phyloP scores from a whole-genome alignment of 2,888 invertebrate species.

The Magallana nippona region DNA sequence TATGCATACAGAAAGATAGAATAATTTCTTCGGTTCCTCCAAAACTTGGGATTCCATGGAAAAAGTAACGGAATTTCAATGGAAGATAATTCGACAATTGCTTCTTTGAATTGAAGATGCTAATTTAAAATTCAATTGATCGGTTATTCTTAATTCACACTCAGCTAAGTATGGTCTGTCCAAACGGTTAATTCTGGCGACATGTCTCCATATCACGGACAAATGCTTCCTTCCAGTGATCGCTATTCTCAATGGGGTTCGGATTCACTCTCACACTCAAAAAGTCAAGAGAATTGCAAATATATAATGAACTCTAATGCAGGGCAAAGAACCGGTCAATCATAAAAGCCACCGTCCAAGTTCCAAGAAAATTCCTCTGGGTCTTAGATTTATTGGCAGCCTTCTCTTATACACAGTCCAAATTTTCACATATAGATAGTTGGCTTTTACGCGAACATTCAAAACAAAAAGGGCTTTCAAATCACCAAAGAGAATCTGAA shows the following conservation, averaged over 20 bases:
- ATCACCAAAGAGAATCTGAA: too few species aligned
- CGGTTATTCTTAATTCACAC: not conserved
- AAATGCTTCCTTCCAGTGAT: not conserved
- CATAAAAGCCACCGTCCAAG: not conserved
- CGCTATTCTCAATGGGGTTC: not conserved
- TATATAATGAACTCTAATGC: not conserved
- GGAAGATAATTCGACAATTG: not conserved
- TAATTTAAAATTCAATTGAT: too few species aligned
- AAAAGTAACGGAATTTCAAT: too few species aligned
- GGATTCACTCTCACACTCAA: not conserved
- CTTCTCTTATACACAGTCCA: too few species aligned
- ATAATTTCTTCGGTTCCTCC: too few species aligned
- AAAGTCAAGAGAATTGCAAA: constrained; percentile 6
- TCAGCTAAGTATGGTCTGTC: not conserved
- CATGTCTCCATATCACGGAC: not conserved
- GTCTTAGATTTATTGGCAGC: too few species aligned
- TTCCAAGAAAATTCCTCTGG: too few species aligned
- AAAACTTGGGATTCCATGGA: too few species aligned
- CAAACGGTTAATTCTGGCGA: not conserved
- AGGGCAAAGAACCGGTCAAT: constrained; percentile 28
- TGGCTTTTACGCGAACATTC: too few species aligned
- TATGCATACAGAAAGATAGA: too few species aligned
- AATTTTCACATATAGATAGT: too few species aligned
- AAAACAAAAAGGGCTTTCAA: too few species aligned
- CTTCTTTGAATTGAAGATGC: not conserved